phyloP scores from a whole-genome alignment of 2,113 vertebrate species.

The Brachypteracias leptosomus region DNA sequence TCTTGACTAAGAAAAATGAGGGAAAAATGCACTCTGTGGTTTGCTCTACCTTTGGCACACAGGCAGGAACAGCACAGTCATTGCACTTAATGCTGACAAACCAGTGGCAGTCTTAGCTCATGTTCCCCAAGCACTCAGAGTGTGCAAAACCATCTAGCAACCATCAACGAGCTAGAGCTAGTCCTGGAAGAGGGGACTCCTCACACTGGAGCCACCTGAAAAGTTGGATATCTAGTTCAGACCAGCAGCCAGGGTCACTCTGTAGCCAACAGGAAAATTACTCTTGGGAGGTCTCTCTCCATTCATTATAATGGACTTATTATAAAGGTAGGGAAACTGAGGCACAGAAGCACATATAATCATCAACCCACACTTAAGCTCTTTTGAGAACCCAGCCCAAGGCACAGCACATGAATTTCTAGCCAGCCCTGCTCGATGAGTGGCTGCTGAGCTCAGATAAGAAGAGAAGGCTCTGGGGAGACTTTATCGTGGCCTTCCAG shows the following conservation, averaged over 20 bases:
- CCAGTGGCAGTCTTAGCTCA: background rate
- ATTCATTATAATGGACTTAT: background rate
- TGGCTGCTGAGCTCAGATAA: background rate
- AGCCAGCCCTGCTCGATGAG: background rate
- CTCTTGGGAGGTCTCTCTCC: background rate
- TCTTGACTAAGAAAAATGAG: background rate
- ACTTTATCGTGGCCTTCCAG: too few species aligned
- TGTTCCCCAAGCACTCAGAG: background rate
- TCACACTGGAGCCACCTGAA: rapidly evolving
- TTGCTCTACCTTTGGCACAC: background rate
- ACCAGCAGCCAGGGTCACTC: background rate
- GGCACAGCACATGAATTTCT: background rate
- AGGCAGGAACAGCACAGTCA: background rate
- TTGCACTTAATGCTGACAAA: background rate
- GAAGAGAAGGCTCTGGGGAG: too few species aligned
- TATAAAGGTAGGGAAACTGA: background rate
- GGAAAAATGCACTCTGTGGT: rapidly evolving
- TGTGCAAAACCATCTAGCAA: background rate
- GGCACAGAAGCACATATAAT: background rate
- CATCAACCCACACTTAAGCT: rapidly evolving
- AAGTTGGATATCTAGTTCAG: background rate
- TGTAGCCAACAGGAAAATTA: background rate
- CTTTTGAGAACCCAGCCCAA: background rate
- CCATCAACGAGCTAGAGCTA: background rate
- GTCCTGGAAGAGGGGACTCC: background rate